A percentile compares a stretch with the other conserved stretches of the same genome.
These are phyloP conservation scores for Botrylloides violaceus DNA, from an alignment of 23 tunicate genomes.

Conservation along the genomic window DNA sequence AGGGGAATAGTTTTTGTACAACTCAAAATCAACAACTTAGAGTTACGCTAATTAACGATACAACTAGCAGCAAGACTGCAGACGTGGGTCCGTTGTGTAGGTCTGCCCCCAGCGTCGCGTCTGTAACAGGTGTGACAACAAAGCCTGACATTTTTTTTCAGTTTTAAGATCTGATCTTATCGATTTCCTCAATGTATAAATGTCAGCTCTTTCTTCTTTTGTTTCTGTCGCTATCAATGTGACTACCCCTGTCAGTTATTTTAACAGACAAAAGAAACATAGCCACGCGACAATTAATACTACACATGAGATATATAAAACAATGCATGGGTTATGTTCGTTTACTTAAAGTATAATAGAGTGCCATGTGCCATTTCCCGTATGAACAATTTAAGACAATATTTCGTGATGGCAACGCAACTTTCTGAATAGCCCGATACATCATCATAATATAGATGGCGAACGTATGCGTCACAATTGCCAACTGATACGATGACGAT, in stretches of 20 bases:
- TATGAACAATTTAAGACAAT: not conserved
- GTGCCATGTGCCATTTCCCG: not conserved
- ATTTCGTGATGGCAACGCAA: constrained; percentile 21
- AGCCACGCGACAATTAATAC: constrained; percentile 1
- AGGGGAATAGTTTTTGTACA: too few relatives aligned
- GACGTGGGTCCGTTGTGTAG: too few relatives aligned
- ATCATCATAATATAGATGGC: not conserved
- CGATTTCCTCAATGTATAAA: too few relatives aligned
- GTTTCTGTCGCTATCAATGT: too few relatives aligned
- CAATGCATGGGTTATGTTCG: constrained; percentile 41
- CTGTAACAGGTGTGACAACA: too few relatives aligned
- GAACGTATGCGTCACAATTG: not conserved
- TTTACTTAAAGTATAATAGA: constrained; percentile 34
- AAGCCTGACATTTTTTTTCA: too few relatives aligned
- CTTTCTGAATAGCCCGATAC: constrained; percentile 7
- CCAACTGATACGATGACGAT: not conserved
- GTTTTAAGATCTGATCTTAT: too few relatives aligned
- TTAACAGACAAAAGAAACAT: constrained; percentile 36
- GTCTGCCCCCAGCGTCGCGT: too few relatives aligned
- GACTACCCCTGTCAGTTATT: constrained; percentile 64
- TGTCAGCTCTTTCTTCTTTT: too few relatives aligned
- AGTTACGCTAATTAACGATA: too few relatives aligned
- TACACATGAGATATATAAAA: constrained; percentile 1
- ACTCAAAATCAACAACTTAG: too few relatives aligned
- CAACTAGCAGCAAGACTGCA: too few relatives aligned